These are phyloP conservation scores for Choristoneura fumiferana DNA, from an alignment of 1,140 invertebrate species.

Conservation along the genomic window DNA sequence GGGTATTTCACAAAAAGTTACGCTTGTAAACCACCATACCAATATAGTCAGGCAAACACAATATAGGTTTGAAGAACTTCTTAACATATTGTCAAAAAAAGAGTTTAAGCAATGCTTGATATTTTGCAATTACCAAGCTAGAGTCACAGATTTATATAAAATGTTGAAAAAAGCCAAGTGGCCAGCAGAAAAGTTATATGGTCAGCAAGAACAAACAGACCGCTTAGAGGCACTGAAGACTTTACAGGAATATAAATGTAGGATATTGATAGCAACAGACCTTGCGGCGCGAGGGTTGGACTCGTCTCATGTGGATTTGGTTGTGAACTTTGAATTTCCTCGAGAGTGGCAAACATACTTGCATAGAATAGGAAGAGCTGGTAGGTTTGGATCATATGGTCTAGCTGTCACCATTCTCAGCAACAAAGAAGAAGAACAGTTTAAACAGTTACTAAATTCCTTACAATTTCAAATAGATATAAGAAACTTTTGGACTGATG, in stretches of 20 bases:
- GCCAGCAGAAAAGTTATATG: constrained; percentile 85
- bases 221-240: constrained; percentile 86
- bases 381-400: constrained; percentile 91
- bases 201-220: constrained; percentile 88
- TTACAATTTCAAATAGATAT: constrained; percentile 44
- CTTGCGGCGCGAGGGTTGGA: constrained; percentile 93
- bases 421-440: constrained; percentile 79
- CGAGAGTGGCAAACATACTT: constrained; percentile 92
- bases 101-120: constrained; percentile 94
- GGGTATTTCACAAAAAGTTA: constrained; percentile 88
- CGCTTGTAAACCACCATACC: constrained; percentile 78
- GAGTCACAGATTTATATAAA: constrained; percentile 86
- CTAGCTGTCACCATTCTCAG: constrained; percentile 84
- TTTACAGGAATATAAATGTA: constrained; percentile 88
- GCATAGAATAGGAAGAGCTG: constrained; percentile 96
- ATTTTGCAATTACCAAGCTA: constrained; percentile 92
- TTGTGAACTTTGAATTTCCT: constrained; percentile 96
- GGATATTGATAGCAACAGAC: constrained; percentile 95
- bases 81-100: constrained; percentile 84
- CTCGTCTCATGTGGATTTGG: constrained; percentile 93
- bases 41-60: constrained; percentile 83
- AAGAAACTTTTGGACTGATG: constrained; percentile 45
- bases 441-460: constrained; percentile 77
- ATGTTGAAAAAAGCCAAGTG: constrained; percentile 85
- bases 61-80: constrained; percentile 85